A percentile compares a stretch with the other conserved stretches of the same genome.
phyloP scores from a whole-genome alignment of 92 coral and sea anemone genomes.

The Palythoa heliodiscus region DNA sequence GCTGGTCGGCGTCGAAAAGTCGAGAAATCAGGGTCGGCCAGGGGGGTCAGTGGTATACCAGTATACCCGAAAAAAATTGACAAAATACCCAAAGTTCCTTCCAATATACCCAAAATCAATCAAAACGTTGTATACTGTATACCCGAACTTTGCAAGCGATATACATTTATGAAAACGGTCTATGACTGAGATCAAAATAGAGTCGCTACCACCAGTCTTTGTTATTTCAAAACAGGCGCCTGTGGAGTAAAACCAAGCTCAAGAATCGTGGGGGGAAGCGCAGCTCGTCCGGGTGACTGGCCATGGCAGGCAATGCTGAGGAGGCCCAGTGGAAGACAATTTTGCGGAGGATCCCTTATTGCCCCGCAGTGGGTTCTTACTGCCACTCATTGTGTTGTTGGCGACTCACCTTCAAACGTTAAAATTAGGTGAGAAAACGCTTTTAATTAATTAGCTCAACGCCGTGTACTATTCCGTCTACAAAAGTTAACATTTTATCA shows the following conservation, averaged over 20 bases:
- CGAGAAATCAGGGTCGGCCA: no score
- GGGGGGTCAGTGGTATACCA: no score
- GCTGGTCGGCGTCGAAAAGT: no score
- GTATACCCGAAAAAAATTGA: no score
- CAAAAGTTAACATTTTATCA: no score
- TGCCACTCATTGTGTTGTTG: background rate
- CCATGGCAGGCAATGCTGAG: conserved; percentile 35
- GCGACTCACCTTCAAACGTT: background rate
- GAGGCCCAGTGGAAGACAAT: conserved; percentile 16
- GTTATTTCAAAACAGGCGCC: background rate
- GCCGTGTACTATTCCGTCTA: no score
- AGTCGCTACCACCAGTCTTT: background rate
- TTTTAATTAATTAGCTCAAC: background rate
- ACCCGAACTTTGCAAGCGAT: no score
- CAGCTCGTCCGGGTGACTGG: conserved; percentile 22
- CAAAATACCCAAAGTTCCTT: no score
- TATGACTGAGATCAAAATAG: no score
- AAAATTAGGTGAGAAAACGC: conserved; percentile 9
- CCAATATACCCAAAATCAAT: no score
- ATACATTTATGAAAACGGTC: no score
- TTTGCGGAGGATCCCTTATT: conserved; percentile 26
- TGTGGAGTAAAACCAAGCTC: conserved; percentile 18
- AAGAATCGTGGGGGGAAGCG: conserved; percentile 22
- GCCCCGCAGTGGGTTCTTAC: conserved; percentile 27
- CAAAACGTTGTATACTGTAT: no score